These are phyloP conservation scores for Buphagus erythrorhynchus DNA, from an alignment of 2,797 vertebrate species.

Conservation along the genomic window DNA sequence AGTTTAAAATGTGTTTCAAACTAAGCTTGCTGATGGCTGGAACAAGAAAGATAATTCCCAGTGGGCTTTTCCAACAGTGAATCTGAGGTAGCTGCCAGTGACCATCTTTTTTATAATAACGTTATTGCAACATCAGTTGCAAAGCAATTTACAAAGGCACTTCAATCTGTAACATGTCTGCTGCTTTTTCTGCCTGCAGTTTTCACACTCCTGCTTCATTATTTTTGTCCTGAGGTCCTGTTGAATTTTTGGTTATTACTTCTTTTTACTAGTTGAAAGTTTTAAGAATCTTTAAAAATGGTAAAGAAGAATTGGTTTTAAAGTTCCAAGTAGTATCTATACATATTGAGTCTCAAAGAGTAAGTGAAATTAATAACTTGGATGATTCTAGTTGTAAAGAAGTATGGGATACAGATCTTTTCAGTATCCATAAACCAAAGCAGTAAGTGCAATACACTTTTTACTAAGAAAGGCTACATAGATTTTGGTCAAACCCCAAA, in stretches of 20 bases:
- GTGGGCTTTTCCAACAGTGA: not conserved
- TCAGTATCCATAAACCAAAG: not conserved
- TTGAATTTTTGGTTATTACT: not conserved
- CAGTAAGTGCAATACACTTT: not conserved
- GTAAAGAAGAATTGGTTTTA: not conserved
- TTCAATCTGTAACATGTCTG: not conserved
- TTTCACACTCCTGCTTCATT: not conserved
- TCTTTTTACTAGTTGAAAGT: not conserved
- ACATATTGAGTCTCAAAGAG: not conserved
- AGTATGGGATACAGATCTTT: not conserved
- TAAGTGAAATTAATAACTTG: not conserved
- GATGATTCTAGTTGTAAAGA: not conserved
- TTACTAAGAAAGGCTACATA: not conserved
- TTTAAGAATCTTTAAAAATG: not conserved
- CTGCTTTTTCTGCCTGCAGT: not conserved
- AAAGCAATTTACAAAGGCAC: not conserved
- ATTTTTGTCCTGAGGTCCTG: not conserved
- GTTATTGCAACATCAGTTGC: not conserved
- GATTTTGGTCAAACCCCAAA: not conserved
- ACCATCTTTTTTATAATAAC: not conserved
- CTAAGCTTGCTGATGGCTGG: not conserved
- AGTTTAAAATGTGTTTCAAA: not conserved
- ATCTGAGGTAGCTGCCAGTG: not conserved
- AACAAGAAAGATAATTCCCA: not conserved
- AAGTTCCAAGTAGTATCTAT: not conserved